These are phyloP conservation scores for Darevskia nairensis DNA, from an alignment of 2,797 vertebrate genomes.

Conservation along the genomic window DNA sequence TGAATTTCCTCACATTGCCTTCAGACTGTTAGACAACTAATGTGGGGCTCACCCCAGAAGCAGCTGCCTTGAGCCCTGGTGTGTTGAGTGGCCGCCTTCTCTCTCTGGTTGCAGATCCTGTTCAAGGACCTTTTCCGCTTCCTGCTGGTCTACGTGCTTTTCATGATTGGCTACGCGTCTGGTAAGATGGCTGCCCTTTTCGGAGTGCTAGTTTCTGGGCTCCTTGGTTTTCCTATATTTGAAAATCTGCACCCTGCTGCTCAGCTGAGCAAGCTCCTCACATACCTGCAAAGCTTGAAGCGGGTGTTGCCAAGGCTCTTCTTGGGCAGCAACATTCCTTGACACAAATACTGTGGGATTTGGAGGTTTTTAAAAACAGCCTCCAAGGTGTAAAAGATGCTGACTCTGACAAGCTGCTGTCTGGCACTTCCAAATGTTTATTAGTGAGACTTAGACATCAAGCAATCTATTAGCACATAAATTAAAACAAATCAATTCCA, in stretches of 20 bases:
- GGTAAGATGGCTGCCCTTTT: constrained; percentile 75
- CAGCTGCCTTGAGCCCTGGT: too few species aligned
- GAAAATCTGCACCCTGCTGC: neutral
- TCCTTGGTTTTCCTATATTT: neutral
- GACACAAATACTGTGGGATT: neutral
- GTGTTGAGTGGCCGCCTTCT: neutral
- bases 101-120: constrained; percentile 85
- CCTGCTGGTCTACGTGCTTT: constrained; percentile 95
- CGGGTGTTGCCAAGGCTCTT: too few species aligned
- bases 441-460: neutral
- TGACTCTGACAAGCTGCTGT: neutral
- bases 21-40: too few species aligned
- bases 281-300: neutral
- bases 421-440: neutral
- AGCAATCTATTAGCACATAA: neutral
- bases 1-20: too few species aligned
- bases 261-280: neutral
- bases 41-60: neutral
- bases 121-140: constrained; percentile 98
- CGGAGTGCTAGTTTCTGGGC: too few species aligned
- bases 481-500: neutral
- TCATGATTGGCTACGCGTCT: constrained; percentile 97
- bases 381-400: neutral
- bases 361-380: neutral
- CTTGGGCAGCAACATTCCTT: neutral